Evolutionary conservation across 1,140 invertebrate species (phyloP), one percentile per base, ranked within the genome.

Genomic region (Drosophila chauvacae): DNA sequence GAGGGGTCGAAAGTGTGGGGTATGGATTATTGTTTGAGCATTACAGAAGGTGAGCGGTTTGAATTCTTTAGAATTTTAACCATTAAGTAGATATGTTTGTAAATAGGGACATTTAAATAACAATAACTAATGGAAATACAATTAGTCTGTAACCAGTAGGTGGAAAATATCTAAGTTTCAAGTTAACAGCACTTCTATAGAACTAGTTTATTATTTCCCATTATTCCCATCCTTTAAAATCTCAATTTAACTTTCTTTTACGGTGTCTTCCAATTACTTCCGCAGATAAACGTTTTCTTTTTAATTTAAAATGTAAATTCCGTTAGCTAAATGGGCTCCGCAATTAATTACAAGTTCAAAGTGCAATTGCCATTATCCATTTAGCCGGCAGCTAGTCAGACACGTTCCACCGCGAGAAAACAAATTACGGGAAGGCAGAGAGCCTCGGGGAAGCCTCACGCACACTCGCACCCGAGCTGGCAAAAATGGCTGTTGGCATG

Each of bases 401-500:
- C 81, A 85, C 69, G 81, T 77, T 64, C 41, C 68, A 39, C 41
- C 42, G n/a, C 20, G 56, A 39, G 63, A 41, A 51, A 74, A 63
- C 10, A 41, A 35, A 62, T 64, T 57, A 45, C 11, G 33, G 23
- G 10, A 65, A 51, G 5, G 9, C 14, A 26, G 53, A 16, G 50
- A 57, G 41, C n/a, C 48, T 30, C 18, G 13, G 16, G 26, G 13
- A 69, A 62, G 20, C 75, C 64, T 61, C 75, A 73, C 77, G 51
- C 57, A 81, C 56, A 77, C 41, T 33, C 16, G 37, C 20, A 45
- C 66, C 11, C n/a, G 42, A 16, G 37, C 59, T 55, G 37, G 69
- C 62, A 50, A 72, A 72, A 81, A 88, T 90, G 81, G 81, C 78
- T 88, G 86, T 88, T 88, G 85, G 85, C 85, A 90, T 88, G 81